Conservation (phyloP, 2,797 vertebrate genomes). For the Nannoperca australis region DNA sequence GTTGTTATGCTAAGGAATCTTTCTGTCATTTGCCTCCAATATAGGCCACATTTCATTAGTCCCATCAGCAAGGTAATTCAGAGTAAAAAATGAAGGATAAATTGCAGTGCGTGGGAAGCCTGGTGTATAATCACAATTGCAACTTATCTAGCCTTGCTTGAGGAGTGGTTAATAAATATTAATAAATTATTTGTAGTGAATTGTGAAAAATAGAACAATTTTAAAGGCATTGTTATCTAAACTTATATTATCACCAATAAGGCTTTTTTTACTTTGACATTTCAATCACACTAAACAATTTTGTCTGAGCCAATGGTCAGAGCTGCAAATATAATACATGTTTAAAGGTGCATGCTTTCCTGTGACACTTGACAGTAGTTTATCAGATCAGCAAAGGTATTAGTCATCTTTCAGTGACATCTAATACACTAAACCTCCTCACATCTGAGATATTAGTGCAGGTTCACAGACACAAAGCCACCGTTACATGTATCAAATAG, state of each 20-base stretch:
- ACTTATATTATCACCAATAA: not conserved
- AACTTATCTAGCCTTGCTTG: constrained; percentile 40
- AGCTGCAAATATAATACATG: not conserved
- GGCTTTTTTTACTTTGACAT: not conserved
- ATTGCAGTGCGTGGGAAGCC: constrained; percentile 69
- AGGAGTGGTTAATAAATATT: constrained; percentile 55
- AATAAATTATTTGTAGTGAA: constrained; percentile 37
- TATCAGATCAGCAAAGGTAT: constrained; percentile 43
- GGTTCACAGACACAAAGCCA: constrained; percentile 39
- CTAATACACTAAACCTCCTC: constrained; percentile 38
- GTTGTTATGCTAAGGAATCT: constrained; percentile 70
- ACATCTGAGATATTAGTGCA: constrained; percentile 44
- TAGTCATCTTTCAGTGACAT: constrained; percentile 64
- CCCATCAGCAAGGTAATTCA: constrained; percentile 72
- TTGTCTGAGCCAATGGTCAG: constrained; percentile 4
- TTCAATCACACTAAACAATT: not conserved
- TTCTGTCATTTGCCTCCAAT: constrained; percentile 29
- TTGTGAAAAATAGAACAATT: not conserved
- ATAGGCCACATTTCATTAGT: constrained; percentile 72
- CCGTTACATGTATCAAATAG: constrained; percentile 30
- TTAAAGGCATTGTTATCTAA: not conserved
- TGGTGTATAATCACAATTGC: constrained; percentile 56
- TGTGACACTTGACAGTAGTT: constrained; percentile 14
- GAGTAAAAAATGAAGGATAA: constrained; percentile 74
- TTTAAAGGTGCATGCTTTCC: not conserved